These are phyloP conservation scores for Drosophila bunnanda DNA, from an alignment of 2,888 invertebrate genomes.

Conservation along the genomic window DNA sequence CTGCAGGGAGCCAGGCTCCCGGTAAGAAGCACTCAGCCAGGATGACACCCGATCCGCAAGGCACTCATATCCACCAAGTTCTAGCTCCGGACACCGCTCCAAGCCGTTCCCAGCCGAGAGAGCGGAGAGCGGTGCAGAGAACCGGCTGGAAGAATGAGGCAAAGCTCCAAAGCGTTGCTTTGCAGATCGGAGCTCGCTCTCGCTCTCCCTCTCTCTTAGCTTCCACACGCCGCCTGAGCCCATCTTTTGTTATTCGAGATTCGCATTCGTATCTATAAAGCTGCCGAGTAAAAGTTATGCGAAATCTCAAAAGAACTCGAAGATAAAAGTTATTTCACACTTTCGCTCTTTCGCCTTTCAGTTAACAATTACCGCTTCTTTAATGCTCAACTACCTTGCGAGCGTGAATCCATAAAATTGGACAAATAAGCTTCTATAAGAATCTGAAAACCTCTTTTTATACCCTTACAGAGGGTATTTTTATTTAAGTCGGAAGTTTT, in stretches of 20 bases:
- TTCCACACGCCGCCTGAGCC: background rate
- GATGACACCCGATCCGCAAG: background rate
- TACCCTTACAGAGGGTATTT: background rate
- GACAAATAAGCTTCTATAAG: background rate
- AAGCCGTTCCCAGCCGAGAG: background rate
- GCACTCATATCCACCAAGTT: background rate
- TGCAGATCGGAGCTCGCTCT: background rate
- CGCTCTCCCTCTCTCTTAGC: constrained; percentile 10
- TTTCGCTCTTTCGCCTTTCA: constrained; percentile 10
- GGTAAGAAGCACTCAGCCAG: background rate
- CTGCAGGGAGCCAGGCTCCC: background rate
- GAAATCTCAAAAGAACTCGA: background rate
- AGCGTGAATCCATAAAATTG: constrained; percentile 1
- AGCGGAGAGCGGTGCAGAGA: background rate
- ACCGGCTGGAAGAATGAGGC: background rate
- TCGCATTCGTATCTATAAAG: background rate
- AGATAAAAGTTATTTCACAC: constrained; percentile 14
- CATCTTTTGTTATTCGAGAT: constrained; percentile 6
- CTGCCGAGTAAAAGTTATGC: constrained; percentile 1
- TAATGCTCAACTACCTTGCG: background rate
- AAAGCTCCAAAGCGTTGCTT: background rate
- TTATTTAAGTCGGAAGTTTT: background rate
- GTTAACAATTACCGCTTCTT: background rate
- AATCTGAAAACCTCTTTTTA: background rate
- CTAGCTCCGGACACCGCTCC: no score